Evolutionary conservation across 2,113 vertebrate genomes (phyloP).

Genomic region (Archilochus colubris): DNA sequence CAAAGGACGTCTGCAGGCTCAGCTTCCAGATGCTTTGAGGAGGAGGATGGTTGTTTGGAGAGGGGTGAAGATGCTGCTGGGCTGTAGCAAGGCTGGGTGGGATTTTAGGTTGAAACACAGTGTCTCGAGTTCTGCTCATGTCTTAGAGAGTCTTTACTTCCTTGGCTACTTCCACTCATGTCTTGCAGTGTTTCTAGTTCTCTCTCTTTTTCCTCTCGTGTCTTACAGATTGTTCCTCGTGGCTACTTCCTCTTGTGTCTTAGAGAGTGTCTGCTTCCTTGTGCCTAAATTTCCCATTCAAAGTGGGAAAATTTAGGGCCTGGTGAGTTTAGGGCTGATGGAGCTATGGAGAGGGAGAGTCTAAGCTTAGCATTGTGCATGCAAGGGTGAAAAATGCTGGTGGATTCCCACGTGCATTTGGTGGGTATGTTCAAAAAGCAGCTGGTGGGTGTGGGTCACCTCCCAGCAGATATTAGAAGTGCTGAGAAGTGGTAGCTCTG

Average conservation of each 20-base stretch:
- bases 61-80: fast-evolving
- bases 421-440: neutral
- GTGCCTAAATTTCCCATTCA: neutral
- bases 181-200: too few species aligned
- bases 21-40: neutral
- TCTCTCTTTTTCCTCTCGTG: too few species aligned
- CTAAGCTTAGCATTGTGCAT: fast-evolving
- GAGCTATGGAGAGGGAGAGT: neutral
- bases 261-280: too few species aligned
- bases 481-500: neutral
- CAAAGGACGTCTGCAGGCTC: neutral
- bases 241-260: too few species aligned
- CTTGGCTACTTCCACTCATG: too few species aligned
- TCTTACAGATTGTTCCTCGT: too few species aligned
- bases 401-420: neutral
- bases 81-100: neutral
- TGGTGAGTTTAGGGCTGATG: neutral
- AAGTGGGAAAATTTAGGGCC: neutral
- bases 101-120: neutral
- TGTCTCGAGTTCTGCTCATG: too few species aligned
- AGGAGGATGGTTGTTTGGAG: neutral
- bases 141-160: too few species aligned
- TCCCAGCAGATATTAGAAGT: neutral
- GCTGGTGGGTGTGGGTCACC: too few species aligned
- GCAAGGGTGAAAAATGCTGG: neutral